phyloP scores from a whole-genome alignment of 2,113 vertebrate genomes.

The Deroptyus accipitrinus region DNA sequence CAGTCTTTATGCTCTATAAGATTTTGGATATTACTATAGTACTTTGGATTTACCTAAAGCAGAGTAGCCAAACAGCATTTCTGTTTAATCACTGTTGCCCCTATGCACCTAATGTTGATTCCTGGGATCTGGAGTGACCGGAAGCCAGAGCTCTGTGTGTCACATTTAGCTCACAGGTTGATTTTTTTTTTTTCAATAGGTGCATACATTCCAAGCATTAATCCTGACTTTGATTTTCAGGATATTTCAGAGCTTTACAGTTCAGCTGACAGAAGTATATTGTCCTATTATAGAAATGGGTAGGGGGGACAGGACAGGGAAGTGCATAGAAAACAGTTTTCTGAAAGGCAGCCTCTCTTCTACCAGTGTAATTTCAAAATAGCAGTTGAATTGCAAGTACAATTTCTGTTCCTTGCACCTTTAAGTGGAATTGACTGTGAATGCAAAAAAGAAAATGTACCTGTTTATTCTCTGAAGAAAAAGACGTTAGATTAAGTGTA shows the following conservation, averaged over 20 bases:
- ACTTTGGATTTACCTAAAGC: not conserved
- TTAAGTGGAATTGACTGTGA: conserved; percentile 47
- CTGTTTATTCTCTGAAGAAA: conserved; percentile 53
- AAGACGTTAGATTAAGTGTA: conserved; percentile 27
- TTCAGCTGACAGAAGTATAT: conserved; percentile 30
- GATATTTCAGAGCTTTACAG: not conserved
- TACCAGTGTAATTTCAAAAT: conserved; percentile 30
- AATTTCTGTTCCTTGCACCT: conserved; percentile 51
- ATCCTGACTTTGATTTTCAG: conserved; percentile 6
- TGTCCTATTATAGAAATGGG: not conserved
- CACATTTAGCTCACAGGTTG: not conserved
- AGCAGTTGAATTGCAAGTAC: conserved; percentile 27
- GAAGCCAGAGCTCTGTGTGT: not conserved
- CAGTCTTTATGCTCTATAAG: not conserved
- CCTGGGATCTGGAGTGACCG: not conserved
- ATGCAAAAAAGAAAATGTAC: not conserved
- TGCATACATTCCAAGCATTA: conserved; percentile 12
- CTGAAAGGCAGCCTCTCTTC: conserved; percentile 32
- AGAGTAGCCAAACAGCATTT: not conserved
- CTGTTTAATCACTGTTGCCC: not conserved
- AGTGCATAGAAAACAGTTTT: not conserved
- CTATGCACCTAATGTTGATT: not conserved
- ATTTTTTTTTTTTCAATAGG: not conserved
- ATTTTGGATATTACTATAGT: not conserved
- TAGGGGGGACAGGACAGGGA: not conserved